These are phyloP conservation scores for Parazoanthus swiftii DNA, from an alignment of 92 coral and sea anemone genomes.

Conservation along the genomic window DNA sequence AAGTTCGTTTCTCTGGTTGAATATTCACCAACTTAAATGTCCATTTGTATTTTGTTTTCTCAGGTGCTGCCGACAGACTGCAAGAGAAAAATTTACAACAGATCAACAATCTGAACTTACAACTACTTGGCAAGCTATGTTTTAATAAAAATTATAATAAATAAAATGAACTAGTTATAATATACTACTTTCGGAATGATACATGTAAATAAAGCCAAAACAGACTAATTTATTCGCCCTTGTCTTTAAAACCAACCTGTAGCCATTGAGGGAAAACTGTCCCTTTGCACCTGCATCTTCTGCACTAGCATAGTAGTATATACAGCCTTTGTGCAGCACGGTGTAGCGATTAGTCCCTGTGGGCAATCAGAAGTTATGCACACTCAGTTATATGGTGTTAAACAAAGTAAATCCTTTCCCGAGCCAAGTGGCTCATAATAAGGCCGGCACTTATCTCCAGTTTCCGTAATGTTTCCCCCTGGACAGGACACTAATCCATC, in stretches of 20 bases:
- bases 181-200: too few species aligned
- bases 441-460: too few species aligned
- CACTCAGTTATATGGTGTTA: background rate
- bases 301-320: constrained; percentile 80
- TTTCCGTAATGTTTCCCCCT: too few species aligned
- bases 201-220: too few species aligned
- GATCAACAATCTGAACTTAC: background rate
- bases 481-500: too few species aligned
- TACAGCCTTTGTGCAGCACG: constrained; percentile 89
- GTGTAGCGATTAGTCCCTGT: constrained; percentile 89
- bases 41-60: constrained; percentile 65
- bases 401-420: too few species aligned
- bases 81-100: background rate
- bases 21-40: constrained; percentile 79
- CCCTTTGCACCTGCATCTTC: constrained; percentile 75
- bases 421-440: too few species aligned
- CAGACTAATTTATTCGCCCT: too few species aligned
- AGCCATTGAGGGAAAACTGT: constrained; percentile 92
- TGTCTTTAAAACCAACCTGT: constrained; percentile 62
- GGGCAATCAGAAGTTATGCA: background rate
- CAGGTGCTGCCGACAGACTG: constrained; percentile 83
- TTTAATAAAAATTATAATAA: too few species aligned
- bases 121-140: too few species aligned
- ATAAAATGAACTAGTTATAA: too few species aligned
- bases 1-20: constrained; percentile 85